Conservation (phyloP, 2,888 invertebrate species). For the Lamellibrachia satsuma region DNA sequence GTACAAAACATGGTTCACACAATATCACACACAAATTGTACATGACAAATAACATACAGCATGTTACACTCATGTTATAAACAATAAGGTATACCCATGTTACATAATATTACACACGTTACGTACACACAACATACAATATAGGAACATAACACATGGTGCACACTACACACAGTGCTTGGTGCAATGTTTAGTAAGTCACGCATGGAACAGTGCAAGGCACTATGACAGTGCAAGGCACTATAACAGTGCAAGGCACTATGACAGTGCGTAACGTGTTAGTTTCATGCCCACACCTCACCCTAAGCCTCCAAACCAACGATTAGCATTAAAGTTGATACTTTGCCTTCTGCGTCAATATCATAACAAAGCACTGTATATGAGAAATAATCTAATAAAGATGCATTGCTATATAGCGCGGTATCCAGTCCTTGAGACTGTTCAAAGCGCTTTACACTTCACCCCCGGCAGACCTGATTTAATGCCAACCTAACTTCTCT, state of each 20-base stretch:
- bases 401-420: no score
- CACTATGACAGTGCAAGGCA: not conserved
- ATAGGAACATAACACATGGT: not conserved
- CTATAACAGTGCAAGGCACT: not conserved
- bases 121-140: no score
- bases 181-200: not conserved
- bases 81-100: no score
- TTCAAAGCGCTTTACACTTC: no score
- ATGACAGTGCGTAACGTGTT: not conserved
- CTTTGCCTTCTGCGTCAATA: not conserved
- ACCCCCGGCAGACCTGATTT: no score
- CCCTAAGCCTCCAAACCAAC: not conserved
- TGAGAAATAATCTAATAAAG: no score
- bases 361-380: not conserved
- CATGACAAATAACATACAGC: not conserved
- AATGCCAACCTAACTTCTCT: no score
- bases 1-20: not conserved
- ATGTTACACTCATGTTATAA: not conserved
- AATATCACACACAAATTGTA: not conserved
- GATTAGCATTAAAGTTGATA: not conserved
- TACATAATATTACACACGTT: no score
- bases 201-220: not conserved
- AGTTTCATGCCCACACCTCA: not conserved
- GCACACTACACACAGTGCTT: not conserved
- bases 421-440: no score